These are phyloP conservation scores for Thysanoteuthis rhombus DNA, from an alignment of 2,888 invertebrate genomes.

Conservation along the genomic window DNA sequence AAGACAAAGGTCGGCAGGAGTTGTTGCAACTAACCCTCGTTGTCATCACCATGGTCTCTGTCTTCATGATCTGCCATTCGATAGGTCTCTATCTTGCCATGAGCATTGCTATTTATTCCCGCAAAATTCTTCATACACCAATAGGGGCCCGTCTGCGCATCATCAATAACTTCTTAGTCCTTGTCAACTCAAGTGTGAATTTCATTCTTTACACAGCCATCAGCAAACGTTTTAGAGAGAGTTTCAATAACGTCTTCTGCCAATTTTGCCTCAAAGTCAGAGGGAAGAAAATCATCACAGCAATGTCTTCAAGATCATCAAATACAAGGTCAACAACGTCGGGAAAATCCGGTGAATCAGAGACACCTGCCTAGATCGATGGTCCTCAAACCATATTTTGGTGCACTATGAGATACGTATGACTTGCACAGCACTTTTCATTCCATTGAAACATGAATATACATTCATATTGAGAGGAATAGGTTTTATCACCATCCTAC, in stretches of 20 bases:
- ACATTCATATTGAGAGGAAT: no score
- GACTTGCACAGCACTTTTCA: no score
- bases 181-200: slow-evolving; percentile 46
- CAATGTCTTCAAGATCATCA: neutral
- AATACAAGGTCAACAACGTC: neutral
- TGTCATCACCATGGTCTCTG: slow-evolving; percentile 44
- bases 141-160: slow-evolving; percentile 40
- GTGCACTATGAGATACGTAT: no score
- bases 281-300: neutral
- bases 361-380: no score
- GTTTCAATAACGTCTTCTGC: neutral
- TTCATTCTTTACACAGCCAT: slow-evolving; percentile 47
- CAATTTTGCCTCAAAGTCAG: neutral
- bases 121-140: slow-evolving; percentile 37
- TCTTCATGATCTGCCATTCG: slow-evolving; percentile 45
- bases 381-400: no score
- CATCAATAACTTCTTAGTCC: slow-evolving; percentile 43
- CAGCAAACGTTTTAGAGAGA: slow-evolving; percentile 42
- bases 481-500: no score
- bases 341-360: neutral
- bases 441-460: no score
- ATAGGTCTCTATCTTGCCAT: slow-evolving; percentile 44
- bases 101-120: slow-evolving; percentile 42
- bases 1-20: slow-evolving; percentile 39
- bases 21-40: slow-evolving; percentile 45